A percentile compares a stretch with the other conserved stretches of the same genome.
Conservation (phyloP, 2,113 vertebrate species). For the Menura novaehollandiae region DNA sequence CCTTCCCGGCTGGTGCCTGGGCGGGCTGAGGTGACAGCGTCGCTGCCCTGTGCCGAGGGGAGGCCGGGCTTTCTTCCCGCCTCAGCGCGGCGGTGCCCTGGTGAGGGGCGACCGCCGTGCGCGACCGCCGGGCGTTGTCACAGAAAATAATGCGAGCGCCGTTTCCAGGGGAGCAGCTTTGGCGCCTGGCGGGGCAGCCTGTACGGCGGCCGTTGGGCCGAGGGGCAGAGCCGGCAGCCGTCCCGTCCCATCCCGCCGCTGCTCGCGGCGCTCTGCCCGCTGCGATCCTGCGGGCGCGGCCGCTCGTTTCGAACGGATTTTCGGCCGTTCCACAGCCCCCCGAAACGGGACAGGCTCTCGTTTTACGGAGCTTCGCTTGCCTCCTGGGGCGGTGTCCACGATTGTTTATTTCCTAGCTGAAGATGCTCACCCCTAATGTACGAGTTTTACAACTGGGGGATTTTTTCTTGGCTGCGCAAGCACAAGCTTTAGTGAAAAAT, state of each 20-base stretch:
- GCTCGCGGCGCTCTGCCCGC: not conserved
- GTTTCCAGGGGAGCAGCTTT: not conserved
- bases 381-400: rapidly evolving
- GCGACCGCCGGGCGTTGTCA: not conserved
- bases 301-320: not conserved
- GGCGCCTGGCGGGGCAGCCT: not conserved
- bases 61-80: no score
- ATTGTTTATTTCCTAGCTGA: not conserved
- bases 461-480: not conserved
- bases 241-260: not conserved
- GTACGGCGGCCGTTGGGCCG: not conserved
- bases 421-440: rapidly evolving
- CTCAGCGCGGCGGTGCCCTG: no score
- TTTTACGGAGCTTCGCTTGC: not conserved
- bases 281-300: not conserved
- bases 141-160: rapidly evolving
- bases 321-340: not conserved
- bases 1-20: not conserved
- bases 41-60: rapidly evolving
- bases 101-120: not conserved
- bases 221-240: not conserved
- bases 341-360: not conserved
- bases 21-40: not conserved
- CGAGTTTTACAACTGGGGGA: rapidly evolving
- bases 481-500: not conserved